Conservation (phyloP, 1,140 invertebrate genomes). For the Drosophila grimshawi region DNA sequence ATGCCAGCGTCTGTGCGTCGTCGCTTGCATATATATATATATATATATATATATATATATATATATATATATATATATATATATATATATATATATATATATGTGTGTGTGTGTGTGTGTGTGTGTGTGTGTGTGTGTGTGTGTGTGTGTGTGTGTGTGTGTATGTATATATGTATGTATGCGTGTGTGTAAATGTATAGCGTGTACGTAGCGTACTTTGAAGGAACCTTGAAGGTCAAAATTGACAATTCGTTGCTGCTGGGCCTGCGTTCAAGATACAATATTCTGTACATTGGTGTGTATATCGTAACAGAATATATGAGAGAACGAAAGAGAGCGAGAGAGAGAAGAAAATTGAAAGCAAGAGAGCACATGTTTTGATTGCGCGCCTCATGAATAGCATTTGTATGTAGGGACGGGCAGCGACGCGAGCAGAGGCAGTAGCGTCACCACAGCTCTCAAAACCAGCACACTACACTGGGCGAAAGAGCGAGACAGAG, state of each 20-base stretch:
- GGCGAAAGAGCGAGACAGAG: neutral
- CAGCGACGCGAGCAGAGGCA: conserved; percentile 10
- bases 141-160: too few relatives aligned
- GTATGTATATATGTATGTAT: conserved; percentile 1
- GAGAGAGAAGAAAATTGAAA: conserved; percentile 2
- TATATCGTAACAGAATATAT: conserved; percentile 2
- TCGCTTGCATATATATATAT: conserved; percentile 1
- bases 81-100: too few relatives aligned
- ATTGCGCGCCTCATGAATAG: conserved; percentile 35
- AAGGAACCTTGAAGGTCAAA: conserved; percentile 85
- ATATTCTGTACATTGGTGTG: conserved; percentile 13
- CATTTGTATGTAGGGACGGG: conserved; percentile 7
- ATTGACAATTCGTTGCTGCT: conserved; percentile 76
- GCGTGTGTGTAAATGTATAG: conserved; percentile 16
- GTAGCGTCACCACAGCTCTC: conserved; percentile 14
- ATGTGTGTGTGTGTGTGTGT: too few relatives aligned
- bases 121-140: too few relatives aligned
- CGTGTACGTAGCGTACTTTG: conserved; percentile 64
- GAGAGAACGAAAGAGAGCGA: conserved; percentile 2
- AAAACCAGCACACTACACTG: neutral
- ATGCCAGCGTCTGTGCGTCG: conserved; percentile 32
- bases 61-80: too few relatives aligned
- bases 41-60: too few relatives aligned
- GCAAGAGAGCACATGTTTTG: conserved; percentile 27
- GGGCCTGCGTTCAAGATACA: conserved; percentile 50